Conservation (phyloP, 2,113 vertebrate species). For the Reinhardtius hippoglossoides region DNA sequence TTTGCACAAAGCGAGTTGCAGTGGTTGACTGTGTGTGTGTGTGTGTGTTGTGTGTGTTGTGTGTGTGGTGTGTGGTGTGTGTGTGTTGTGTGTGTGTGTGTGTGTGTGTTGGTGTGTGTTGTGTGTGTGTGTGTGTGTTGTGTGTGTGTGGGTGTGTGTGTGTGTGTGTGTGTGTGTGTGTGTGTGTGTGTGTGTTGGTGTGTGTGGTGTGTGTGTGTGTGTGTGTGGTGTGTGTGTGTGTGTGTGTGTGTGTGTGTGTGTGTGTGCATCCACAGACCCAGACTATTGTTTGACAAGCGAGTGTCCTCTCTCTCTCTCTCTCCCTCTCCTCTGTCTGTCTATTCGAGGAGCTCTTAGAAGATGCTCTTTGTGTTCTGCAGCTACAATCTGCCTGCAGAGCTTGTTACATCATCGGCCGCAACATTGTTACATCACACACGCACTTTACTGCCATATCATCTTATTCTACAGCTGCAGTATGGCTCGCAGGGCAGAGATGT, state of each 20-base stretch:
- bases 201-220: too few relatives aligned
- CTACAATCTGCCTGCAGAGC: conserved; percentile 40
- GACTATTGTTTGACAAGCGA: conserved; percentile 18
- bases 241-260: conserved; percentile 2
- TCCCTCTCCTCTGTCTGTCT: not conserved
- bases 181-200: too few relatives aligned
- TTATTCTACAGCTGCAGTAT: conserved; percentile 16
- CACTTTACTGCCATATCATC: conserved; percentile 8
- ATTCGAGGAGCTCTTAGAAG: conserved; percentile 18
- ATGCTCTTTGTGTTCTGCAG: conserved; percentile 24
- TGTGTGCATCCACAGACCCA: conserved; percentile 2
- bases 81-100: not conserved
- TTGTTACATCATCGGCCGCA: conserved; percentile 71
- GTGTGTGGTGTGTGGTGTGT: conserved; percentile 8
- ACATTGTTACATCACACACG: conserved; percentile 64
- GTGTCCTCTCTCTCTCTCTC: not conserved
- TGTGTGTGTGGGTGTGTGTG: not conserved
- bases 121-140: conserved; percentile 1
- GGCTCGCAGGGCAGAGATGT: not conserved
- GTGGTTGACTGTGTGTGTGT: conserved; percentile 9
- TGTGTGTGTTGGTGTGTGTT: not conserved
- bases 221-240: not conserved
- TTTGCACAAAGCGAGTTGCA: not conserved
- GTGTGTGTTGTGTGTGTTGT: too few relatives aligned
- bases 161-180: too few relatives aligned